A percentile compares a stretch with the other conserved stretches of the same genome.
phyloP scores from a whole-genome alignment of 2,888 invertebrate genomes.

The Hybos culiciformis region DNA sequence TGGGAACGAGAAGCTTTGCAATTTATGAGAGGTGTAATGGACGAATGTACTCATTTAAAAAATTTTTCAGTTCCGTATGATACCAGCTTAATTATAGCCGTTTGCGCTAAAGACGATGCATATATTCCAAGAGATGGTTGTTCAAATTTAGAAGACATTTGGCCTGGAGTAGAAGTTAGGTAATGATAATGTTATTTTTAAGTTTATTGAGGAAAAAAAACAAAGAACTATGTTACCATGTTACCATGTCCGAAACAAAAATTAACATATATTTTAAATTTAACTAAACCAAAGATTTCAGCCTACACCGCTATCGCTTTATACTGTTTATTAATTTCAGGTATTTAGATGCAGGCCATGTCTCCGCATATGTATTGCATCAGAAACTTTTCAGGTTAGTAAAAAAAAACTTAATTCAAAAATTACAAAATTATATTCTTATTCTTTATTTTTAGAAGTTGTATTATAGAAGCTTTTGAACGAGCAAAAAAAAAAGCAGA shows the following conservation, averaged over 20 bases:
- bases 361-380: conserved; percentile 75
- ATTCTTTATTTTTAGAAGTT: conserved; percentile 42
- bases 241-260: too few species aligned
- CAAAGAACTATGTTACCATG: too few species aligned
- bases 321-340: too few species aligned
- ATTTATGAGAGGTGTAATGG: conserved; percentile 97
- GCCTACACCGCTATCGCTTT: too few species aligned
- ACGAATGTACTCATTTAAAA: conserved; percentile 92
- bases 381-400: conserved; percentile 73
- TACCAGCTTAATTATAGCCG: conserved; percentile 78
- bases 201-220: too few species aligned
- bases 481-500: conserved; percentile 42
- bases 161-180: conserved; percentile 87
- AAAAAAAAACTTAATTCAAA: not conserved
- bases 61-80: conserved; percentile 84
- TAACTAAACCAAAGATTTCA: too few species aligned
- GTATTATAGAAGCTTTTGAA: conserved; percentile 64
- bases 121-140: conserved; percentile 82
- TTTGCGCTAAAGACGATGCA: conserved; percentile 79
- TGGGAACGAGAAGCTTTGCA: conserved; percentile 68
- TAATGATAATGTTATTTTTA: too few species aligned
- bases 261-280: too few species aligned
- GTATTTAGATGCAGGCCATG: conserved; percentile 79
- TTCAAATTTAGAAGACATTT: conserved; percentile 69
- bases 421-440: not conserved